These are phyloP conservation scores for Montipora cactus DNA, from an alignment of 64 coral and sea anemone species.

Conservation along the genomic window DNA sequence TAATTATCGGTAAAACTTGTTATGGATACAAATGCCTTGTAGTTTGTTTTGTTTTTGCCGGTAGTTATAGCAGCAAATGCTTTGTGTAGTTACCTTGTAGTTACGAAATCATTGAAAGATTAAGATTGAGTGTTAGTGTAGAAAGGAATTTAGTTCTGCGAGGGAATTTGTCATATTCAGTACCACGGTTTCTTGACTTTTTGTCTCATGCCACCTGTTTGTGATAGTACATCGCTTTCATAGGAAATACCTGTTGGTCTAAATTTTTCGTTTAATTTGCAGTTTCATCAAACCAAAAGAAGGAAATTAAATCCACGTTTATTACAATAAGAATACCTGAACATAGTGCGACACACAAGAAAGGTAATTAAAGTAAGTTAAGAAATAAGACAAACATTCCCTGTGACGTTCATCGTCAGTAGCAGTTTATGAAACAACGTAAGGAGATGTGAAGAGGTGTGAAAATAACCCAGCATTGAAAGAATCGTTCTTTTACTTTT, in stretches of 20 bases:
- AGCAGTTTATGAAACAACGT: no score
- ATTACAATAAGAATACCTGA: slow-evolving; percentile 23
- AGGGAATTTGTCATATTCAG: neutral
- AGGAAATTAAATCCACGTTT: slow-evolving; percentile 10
- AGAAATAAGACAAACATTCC: no score
- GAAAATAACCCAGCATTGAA: no score
- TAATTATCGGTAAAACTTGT: neutral
- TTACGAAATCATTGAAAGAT: neutral
- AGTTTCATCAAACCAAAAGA: neutral
- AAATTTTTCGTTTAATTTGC: neutral
- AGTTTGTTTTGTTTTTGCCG: no score
- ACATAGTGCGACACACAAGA: neutral
- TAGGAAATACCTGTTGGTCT: neutral
- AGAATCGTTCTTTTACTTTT: no score
- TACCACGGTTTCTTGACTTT: neutral
- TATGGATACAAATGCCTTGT: neutral
- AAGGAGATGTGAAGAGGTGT: no score
- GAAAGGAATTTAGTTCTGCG: neutral
- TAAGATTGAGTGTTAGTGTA: neutral
- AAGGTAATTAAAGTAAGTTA: slow-evolving; percentile 21
- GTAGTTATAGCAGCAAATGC: no score
- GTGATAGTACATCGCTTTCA: neutral
- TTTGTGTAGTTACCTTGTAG: no score
- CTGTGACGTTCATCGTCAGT: no score
- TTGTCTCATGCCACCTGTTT: slow-evolving; percentile 25